Base-by-base conservation (phyloP, 2,888 invertebrate species). In the Prenolepis imparis region DNA sequence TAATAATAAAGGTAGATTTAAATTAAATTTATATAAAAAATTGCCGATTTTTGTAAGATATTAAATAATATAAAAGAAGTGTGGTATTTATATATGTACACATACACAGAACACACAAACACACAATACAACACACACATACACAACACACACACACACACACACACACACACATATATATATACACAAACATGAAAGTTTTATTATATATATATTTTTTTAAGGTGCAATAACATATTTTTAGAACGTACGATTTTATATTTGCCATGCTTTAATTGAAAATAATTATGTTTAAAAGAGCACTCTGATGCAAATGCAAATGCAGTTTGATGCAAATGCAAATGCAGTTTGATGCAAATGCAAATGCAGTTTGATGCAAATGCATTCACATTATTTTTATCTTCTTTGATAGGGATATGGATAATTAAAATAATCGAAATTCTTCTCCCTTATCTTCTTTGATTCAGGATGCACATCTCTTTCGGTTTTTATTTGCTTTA, bases 321-420 rank as follows among this genome's bases (percentile, higher is more conserved):
- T 6, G 8, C 48, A 36, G 5, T 36, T 36, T 3, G 36, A 36
- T 36, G 36, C 36, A 36, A 36, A 5, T 36, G 36, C 36, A 48
- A n/a, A n/a, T 6, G 8, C 48, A 36, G 5, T 36, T 36, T 3
- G 36, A 36, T 36, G 36, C 36, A 36, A 36, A 5, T 36, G 36
- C 36, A 48, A n/a, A n/a, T 6, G 8, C 48, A 36, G 5, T 36
- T 36, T 3, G 36, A 36, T 36, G 36, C 36, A 36, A 36, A 5
- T 36, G 36, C 36, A 48, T 32, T 3, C 11, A 41, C 12, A 12
- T 52, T 52, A 52, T 59, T 52, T 52, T 52, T 18, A n/a, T 52
- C 8, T 83, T 6, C 44, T 73, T 32, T 72, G 72, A 87, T 87
- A 86, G 39, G 74, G 82, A 55, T 87, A 86, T 28, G 74, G 82